Evolutionary conservation across 2,797 vertebrate species (phyloP).

Genomic region (Lepus oiostolus): DNA sequence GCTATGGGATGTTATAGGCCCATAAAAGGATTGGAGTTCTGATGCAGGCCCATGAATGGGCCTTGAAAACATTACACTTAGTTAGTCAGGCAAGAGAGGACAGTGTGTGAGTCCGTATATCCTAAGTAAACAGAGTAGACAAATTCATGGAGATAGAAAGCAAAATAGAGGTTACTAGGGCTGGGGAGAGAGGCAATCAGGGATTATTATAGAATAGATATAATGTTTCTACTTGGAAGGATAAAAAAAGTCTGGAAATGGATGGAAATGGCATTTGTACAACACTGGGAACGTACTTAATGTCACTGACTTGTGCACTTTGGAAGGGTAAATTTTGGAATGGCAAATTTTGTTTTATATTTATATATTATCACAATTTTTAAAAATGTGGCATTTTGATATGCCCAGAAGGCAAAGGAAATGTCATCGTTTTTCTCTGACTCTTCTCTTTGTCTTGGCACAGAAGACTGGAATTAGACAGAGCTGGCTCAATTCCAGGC

Average conservation of each 20-base stretch:
- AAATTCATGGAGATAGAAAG: constrained; percentile 21
- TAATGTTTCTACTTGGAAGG: neutral
- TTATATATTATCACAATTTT: neutral
- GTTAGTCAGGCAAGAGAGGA: neutral
- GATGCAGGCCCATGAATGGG: neutral
- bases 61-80: neutral
- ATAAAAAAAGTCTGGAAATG: neutral
- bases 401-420: neutral
- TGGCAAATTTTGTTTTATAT: neutral
- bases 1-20: neutral
- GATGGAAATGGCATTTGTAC: neutral
- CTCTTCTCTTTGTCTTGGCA: neutral
- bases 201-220: neutral
- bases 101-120: neutral
- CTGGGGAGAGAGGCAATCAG: neutral
- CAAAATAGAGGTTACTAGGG: neutral
- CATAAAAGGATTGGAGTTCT: constrained; percentile 24
- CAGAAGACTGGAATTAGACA: neutral
- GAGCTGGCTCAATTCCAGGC: neutral
- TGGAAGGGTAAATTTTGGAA: neutral
- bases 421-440: neutral
- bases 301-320: neutral
- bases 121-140: neutral
- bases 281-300: neutral
- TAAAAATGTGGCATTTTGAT: neutral